These are phyloP conservation scores for Vesta saturnalis DNA, from an alignment of 2,888 invertebrate species.

Conservation along the genomic window DNA sequence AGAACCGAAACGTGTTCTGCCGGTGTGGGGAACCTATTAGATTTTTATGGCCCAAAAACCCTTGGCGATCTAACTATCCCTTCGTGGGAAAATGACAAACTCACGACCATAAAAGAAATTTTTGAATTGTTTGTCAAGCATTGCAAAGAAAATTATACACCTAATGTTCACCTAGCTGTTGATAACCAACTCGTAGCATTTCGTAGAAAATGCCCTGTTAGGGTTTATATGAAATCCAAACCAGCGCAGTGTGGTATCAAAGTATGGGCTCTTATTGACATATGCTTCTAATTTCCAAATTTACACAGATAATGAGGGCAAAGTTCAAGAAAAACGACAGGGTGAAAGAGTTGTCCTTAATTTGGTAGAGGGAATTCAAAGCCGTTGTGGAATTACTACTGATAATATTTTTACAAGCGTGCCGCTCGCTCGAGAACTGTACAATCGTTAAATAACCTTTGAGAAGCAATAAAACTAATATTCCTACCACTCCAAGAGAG, in stretches of 20 bases:
- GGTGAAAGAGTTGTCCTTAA: neutral
- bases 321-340: neutral
- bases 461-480: neutral
- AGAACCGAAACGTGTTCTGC: neutral
- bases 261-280: neutral
- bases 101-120: neutral
- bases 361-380: neutral
- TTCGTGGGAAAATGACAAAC: neutral
- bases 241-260: too few relatives aligned
- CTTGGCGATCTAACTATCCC: neutral
- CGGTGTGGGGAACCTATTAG: neutral
- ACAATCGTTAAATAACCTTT: neutral
- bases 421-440: neutral
- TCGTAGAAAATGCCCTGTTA: neutral
- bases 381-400: neutral
- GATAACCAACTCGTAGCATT: neutral
- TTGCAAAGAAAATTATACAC: neutral
- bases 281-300: neutral
- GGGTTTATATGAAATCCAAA: neutral
- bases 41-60: neutral
- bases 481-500: neutral
- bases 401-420: neutral
- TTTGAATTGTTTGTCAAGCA: neutral
- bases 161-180: neutral
- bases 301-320: neutral